Evolutionary conservation across 2,797 vertebrate genomes (phyloP), one percentile per base, ranked within the genome.

Genomic region (Epinephelus awoara): DNA sequence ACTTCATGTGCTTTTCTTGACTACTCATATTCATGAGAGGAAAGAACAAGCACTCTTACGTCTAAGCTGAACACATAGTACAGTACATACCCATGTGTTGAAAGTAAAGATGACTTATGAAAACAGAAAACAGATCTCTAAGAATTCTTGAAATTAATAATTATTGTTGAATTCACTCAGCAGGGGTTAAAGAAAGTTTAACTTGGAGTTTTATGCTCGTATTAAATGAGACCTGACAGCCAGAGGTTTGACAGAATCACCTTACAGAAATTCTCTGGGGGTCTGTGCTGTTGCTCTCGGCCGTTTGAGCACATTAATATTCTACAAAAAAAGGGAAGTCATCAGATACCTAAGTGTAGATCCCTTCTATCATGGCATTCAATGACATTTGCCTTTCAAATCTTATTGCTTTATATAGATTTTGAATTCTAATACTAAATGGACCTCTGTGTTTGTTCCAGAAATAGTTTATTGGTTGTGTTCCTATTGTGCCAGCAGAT

Each of bases 311-410:
- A 5, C n/a, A 42, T 25, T 64, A 25, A 55, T 70, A 64, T 62
- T 11, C 67, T 17, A 47, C n/a, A 27, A 46, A 51, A 64, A 59
- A 38, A 25, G 38, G 14, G 11, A 62, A 49, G 65, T 40, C 25
- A 34, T 55, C n/a, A 5, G 34, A 58, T 46, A 51, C 42, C 8
- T 54, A 62, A 47, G 19, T 6, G 49, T 5, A 38, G 62, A 70
- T 3, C 55, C 27, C 9, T 55, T 61, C 64, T 58, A 38, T 68
- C 5, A 23, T 18, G 38, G 17, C 54, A 55, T 69, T 67, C 2
- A 4, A n/a, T 65, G 46, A 63, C 59, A 77, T 79, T 58, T 76
- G 21, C 38, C 46, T 12, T 55, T 59, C 15, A 27, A 12, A 61
- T 66, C 13, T 1, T 44, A 46, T 21, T 47, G 25, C 46, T 67